Percentiles rank a stretch among this genome's conserved stretches.
Evolutionary conservation across 2,797 vertebrate genomes (phyloP).

Genomic region (Chloroceryle inda): DNA sequence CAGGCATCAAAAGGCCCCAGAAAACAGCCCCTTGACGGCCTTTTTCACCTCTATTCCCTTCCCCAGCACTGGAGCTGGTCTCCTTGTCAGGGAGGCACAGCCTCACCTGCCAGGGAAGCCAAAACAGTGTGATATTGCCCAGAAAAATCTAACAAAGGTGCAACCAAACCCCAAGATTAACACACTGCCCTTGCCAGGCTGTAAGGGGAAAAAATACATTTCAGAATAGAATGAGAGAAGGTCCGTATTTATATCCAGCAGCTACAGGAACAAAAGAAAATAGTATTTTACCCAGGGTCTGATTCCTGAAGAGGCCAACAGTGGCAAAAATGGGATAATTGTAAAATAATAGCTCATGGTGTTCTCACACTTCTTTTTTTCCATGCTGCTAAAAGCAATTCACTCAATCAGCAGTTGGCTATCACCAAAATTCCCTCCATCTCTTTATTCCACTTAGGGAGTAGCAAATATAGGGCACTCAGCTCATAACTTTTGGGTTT

Average conservation of each 20-base stretch:
- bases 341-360: conserved; percentile 47
- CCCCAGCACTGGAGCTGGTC: neutral
- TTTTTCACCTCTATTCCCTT: neutral
- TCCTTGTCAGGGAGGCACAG: neutral
- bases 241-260: neutral
- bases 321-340: conserved; percentile 66
- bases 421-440: conserved; percentile 51
- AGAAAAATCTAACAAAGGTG: neutral
- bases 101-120: fast-evolving
- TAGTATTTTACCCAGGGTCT: neutral
- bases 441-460: conserved; percentile 69
- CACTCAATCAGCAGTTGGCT: conserved; percentile 40
- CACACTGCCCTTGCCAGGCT: neutral
- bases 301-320: conserved; percentile 23
- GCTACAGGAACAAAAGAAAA: neutral
- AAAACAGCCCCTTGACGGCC: neutral
- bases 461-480: conserved; percentile 71
- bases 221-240: neutral
- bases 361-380: conserved; percentile 42
- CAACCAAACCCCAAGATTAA: neutral
- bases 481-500: conserved; percentile 53
- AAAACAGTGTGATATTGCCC: neutral
- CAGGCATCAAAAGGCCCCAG: too few relatives aligned
- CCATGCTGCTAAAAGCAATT: conserved; percentile 33
- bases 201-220: neutral